Evolutionary conservation across 2,113 vertebrate species (phyloP).

Genomic region (Perognathus longimembris): DNA sequence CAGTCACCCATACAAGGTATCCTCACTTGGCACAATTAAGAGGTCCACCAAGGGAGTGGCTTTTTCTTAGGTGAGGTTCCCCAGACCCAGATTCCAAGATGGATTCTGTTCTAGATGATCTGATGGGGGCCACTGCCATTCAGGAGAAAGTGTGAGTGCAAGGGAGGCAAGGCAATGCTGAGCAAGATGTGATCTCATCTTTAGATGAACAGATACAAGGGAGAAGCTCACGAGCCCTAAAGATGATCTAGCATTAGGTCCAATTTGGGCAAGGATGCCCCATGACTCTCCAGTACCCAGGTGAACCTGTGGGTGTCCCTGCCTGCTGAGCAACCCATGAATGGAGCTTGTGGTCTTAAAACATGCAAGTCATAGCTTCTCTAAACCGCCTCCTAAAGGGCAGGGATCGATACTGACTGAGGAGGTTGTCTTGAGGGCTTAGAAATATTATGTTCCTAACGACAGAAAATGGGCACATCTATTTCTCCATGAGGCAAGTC

Average conservation of each 20-base stretch:
- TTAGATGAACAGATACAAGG: background rate
- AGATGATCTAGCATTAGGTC: background rate
- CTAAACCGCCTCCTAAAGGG: constrained; percentile 31
- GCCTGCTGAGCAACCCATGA: background rate
- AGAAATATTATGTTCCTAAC: background rate
- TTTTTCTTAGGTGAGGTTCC: background rate
- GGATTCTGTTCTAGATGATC: background rate
- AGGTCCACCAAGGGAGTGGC: background rate
- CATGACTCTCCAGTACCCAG: too few relatives aligned
- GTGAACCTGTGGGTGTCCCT: too few relatives aligned
- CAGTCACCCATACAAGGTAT: too few relatives aligned
- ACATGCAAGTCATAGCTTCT: background rate
- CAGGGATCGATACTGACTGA: background rate
- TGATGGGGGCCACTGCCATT: background rate
- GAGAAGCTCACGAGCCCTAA: background rate
- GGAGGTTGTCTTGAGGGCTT: background rate
- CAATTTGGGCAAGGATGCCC: background rate
- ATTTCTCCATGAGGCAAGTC: background rate
- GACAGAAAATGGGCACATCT: background rate
- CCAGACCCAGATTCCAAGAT: background rate
- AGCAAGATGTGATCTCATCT: background rate
- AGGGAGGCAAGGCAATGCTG: background rate
- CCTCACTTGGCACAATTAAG: background rate
- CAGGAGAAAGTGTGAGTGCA: background rate
- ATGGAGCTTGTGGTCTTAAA: background rate